phyloP scores from a whole-genome alignment of 92 coral and sea anemone genomes.

The Palythoa grandiflora region DNA sequence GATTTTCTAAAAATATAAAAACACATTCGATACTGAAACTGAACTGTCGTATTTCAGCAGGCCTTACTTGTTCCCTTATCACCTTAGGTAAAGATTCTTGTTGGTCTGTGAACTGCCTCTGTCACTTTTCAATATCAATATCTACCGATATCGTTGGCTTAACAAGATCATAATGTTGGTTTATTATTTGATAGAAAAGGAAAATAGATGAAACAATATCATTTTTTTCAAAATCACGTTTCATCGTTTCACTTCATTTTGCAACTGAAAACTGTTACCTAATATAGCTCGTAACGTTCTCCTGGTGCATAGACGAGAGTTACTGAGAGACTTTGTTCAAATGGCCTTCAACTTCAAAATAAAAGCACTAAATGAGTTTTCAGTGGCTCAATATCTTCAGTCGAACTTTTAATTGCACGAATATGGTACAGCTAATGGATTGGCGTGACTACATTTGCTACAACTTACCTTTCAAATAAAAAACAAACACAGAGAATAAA shows the following conservation, averaged over 20 bases:
- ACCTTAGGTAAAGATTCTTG: neutral
- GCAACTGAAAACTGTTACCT: no score
- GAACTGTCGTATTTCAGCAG: neutral
- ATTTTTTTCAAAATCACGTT: neutral
- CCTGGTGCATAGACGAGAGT: no score
- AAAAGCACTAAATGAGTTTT: no score
- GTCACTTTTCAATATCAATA: neutral
- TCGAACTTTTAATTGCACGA: no score
- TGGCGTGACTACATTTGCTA: neutral
- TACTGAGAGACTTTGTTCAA: no score
- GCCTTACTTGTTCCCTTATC: neutral
- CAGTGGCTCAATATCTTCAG: neutral
- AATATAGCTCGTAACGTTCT: no score
- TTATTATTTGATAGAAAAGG: no score
- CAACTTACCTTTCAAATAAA: neutral
- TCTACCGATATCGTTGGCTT: neutral
- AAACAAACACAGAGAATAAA: neutral
- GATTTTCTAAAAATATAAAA: neutral
- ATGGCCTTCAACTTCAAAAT: no score
- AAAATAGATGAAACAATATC: neutral
- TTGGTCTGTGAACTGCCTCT: neutral
- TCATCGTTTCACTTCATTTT: neutral
- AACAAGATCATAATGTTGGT: neutral
- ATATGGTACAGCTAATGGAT: no score
- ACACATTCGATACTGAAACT: neutral